phyloP scores from a whole-genome alignment of 92 coral and sea anemone species.

The Micromussa lordhowensis region DNA sequence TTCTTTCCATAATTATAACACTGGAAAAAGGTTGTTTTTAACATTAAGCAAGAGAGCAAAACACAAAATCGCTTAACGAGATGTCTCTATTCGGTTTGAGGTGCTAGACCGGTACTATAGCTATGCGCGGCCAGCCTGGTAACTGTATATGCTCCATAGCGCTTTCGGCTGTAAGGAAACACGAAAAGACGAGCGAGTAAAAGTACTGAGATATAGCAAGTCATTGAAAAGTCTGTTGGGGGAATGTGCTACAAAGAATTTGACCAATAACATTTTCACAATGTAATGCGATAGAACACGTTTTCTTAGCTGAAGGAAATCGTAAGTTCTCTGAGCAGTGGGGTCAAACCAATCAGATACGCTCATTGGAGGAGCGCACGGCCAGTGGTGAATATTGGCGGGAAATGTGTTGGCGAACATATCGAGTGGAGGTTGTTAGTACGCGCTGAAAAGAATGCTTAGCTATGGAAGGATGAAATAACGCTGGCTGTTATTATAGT shows the following conservation, averaged over 20 bases:
- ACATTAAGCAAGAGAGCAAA: background rate
- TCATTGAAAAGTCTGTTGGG: background rate
- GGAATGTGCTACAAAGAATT: background rate
- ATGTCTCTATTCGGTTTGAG: background rate
- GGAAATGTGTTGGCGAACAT: slow-evolving; percentile 16
- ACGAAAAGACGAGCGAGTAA: background rate
- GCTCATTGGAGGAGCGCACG: background rate
- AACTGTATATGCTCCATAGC: background rate
- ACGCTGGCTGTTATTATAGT: slow-evolving; percentile 3
- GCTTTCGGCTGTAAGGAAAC: background rate
- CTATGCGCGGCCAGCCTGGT: no score
- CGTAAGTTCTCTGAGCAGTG: background rate
- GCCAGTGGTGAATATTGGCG: slow-evolving; percentile 20
- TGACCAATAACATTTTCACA: background rate
- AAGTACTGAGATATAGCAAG: background rate
- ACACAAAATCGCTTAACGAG: background rate
- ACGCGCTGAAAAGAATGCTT: background rate
- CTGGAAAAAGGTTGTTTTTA: background rate
- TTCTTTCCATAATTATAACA: background rate
- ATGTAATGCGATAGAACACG: background rate
- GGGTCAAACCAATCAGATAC: slow-evolving; percentile 32
- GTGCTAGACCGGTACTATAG: background rate
- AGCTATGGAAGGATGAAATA: background rate
- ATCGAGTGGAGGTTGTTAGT: no score
- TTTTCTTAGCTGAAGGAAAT: background rate